Evolutionary conservation across 2,888 invertebrate species (phyloP), one percentile per base, ranked within the genome.

Genomic region (Scaptomyza parva): DNA sequence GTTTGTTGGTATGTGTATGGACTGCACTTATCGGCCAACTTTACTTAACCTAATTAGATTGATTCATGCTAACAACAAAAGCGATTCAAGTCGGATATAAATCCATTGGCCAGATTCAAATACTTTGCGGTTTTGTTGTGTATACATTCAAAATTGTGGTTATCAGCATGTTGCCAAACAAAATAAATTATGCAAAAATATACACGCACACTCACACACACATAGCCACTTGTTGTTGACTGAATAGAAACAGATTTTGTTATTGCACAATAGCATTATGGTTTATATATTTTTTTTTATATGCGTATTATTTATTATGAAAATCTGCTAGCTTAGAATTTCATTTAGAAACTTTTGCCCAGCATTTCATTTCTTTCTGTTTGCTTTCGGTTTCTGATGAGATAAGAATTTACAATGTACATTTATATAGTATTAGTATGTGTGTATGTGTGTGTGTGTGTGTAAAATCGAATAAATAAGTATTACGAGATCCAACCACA

Each of bases 111-210:
- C 43, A 52, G 24, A 48, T 22, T 39, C 55, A 70, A 71, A 79
- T 71, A 77, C 68, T 74, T 66, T 71, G 75, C 47, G 75, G 59
- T 63, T 69, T 66, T 64, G 72, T 66, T 64, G 72, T 75, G 59
- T 78, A 51, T 53, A 69, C 67, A 52, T n/a, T n/a, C n/a, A 62
- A 57, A 70, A 69, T 68, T 83, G 75, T 68, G 75, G 85, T 65
- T 77, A 70, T 54, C 72, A 67, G 63, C 55, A 65, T 62, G 61
- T 76, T 71, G 28, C 48, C 58, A 66, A 78, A 70, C 72, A 79
- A 75, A 66, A 82, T 86, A 83, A 82, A 82, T 82, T 86, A 82
- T 82, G 83, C 76, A 77, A 77, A 78, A 78, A 70, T 73, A 11
- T 20, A 43, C 14, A 66, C 40, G 78, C 48, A 71, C 40, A 50